These are phyloP conservation scores for Ictalurus furcatus DNA, from an alignment of 2,113 vertebrate genomes.

Conservation along the genomic window DNA sequence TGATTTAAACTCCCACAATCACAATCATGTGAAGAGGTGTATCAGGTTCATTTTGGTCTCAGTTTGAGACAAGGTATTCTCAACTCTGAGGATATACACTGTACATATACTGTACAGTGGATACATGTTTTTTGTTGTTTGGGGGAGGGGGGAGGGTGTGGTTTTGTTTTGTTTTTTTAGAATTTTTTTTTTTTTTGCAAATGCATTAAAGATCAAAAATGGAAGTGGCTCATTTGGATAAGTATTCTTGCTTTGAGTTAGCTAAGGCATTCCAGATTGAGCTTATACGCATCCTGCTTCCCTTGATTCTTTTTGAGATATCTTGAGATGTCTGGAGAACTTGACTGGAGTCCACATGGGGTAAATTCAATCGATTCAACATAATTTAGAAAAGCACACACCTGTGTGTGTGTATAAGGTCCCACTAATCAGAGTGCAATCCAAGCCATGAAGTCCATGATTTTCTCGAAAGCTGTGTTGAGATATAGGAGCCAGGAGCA, in stretches of 20 bases:
- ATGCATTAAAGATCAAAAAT: not conserved
- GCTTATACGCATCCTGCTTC: not conserved
- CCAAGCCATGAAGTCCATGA: not conserved
- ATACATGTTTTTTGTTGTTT: not conserved
- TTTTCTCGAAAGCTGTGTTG: not conserved
- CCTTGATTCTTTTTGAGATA: not conserved
- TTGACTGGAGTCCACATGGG: not conserved
- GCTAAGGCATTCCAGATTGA: not conserved
- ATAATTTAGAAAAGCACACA: not conserved
- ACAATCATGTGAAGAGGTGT: not conserved
- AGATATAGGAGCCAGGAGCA: not conserved
- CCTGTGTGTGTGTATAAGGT: not conserved
- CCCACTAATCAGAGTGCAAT: not conserved
- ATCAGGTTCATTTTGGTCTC: not conserved
- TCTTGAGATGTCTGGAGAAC: not conserved
- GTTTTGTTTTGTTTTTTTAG: not conserved
- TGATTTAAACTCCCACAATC: not conserved
- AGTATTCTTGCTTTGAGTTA: not conserved
- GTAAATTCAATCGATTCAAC: not conserved
- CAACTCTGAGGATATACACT: not conserved
- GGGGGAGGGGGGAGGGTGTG: no score
- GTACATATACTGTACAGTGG: not conserved
- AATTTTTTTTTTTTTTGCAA: not conserved
- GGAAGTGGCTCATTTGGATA: not conserved
- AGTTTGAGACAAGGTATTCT: not conserved